Evolutionary conservation across 2,113 vertebrate species (phyloP).

Genomic region (Holacanthus passer): DNA sequence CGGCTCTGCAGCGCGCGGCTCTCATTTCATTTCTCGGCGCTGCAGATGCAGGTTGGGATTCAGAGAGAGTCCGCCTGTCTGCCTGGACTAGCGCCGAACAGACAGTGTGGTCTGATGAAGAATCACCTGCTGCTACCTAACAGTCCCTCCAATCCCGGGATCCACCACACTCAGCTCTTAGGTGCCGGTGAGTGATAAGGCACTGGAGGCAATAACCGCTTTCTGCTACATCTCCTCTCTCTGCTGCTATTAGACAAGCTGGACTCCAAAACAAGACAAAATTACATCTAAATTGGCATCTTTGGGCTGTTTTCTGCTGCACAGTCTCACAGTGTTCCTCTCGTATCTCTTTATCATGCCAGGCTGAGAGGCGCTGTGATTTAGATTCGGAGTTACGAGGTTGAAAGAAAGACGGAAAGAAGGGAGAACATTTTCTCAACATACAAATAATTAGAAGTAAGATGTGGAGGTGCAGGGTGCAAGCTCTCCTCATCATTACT

Average conservation of each 20-base stretch:
- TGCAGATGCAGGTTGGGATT: constrained; percentile 36
- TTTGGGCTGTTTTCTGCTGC: constrained; percentile 45
- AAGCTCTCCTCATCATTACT: constrained; percentile 34
- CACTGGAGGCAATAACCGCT: constrained; percentile 44
- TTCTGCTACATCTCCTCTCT: constrained; percentile 50
- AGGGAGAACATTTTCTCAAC: neutral
- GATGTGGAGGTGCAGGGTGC: constrained; percentile 12
- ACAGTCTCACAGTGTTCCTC: constrained; percentile 19
- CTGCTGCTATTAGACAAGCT: constrained; percentile 52
- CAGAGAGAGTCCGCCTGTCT: constrained; percentile 15
- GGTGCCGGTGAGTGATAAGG: constrained; percentile 51
- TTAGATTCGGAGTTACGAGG: constrained; percentile 16
- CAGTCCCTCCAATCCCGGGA: constrained; percentile 31
- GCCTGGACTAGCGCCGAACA: constrained; percentile 20
- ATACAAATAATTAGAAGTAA: constrained; percentile 19
- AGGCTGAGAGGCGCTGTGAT: constrained; percentile 29
- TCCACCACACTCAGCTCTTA: constrained; percentile 40
- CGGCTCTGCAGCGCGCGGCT: constrained; percentile 19
- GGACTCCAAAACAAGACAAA: constrained; percentile 65
- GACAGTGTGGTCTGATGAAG: constrained; percentile 45
- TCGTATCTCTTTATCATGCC: constrained; percentile 42
- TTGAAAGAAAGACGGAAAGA: too few species aligned
- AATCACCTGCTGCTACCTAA: constrained; percentile 54
- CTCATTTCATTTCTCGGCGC: constrained; percentile 18
- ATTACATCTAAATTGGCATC: constrained; percentile 69